phyloP scores from a whole-genome alignment of 2,888 invertebrate species.

The Acleris holmiana region DNA sequence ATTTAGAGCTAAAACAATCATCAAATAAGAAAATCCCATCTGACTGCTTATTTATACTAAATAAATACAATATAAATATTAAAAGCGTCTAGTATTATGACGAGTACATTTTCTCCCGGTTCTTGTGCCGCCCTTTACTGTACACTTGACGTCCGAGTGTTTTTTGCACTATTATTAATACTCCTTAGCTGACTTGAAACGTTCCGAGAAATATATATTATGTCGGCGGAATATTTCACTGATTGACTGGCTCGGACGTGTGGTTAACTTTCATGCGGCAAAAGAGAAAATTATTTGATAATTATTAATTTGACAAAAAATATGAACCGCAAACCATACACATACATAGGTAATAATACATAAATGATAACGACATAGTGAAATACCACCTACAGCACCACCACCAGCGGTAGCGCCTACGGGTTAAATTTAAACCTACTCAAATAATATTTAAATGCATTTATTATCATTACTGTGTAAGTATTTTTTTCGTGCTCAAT shows the following conservation, averaged over 20 bases:
- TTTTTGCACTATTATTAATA: conserved; percentile 35
- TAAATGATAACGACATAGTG: background rate
- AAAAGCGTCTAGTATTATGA: background rate
- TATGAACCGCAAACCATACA: too few species aligned
- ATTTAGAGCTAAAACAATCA: too few species aligned
- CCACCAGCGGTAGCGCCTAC: too few species aligned
- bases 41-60: too few species aligned
- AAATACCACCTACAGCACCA: too few species aligned
- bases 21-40: too few species aligned
- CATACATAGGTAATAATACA: background rate
- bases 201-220: conserved; percentile 31
- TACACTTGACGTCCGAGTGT: conserved; percentile 9
- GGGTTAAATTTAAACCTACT: too few species aligned
- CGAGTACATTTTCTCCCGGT: background rate
- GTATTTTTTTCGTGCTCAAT: background rate
- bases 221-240: conserved; percentile 30
- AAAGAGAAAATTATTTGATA: conserved; percentile 20
- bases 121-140: conserved; percentile 11
- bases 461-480: too few species aligned
- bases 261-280: conserved; percentile 28
- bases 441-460: too few species aligned
- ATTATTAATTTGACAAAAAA: background rate
- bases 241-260: conserved; percentile 28
- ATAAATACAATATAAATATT: background rate
- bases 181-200: conserved; percentile 26